A percentile compares a stretch with the other conserved stretches of the same genome.
Evolutionary conservation across 2,113 vertebrate genomes (phyloP).

Genomic region (Chaenogobius annularis): DNA sequence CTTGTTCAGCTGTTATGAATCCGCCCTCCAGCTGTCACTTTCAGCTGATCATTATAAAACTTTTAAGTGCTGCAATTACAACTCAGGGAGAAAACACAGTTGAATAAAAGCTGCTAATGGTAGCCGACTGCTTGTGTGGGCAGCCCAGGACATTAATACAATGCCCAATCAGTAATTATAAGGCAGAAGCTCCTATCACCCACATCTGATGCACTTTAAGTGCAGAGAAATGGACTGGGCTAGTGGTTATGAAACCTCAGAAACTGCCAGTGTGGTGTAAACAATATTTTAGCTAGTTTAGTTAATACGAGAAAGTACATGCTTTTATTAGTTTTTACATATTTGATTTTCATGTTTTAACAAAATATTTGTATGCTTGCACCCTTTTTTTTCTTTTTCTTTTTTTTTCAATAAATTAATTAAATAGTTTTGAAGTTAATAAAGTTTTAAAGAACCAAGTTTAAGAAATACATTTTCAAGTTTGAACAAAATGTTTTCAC

Average conservation of each 20-base stretch:
- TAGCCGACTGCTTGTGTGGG: background rate
- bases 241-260: too few species aligned
- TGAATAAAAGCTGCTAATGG: conserved; percentile 3
- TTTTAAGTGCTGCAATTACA: conserved; percentile 5
- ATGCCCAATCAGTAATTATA: conserved; percentile 13
- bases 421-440: too few species aligned
- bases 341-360: too few species aligned
- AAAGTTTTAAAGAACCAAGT: too few species aligned
- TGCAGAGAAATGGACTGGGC: background rate
- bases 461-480: too few species aligned
- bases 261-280: background rate
- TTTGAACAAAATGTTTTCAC: too few species aligned
- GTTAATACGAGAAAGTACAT: too few species aligned
- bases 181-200: background rate
- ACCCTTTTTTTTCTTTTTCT: too few species aligned
- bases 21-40: background rate
- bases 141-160: background rate
- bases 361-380: too few species aligned
- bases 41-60: background rate
- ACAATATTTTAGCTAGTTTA: background rate
- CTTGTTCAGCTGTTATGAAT: background rate
- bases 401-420: too few species aligned
- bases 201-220: background rate
- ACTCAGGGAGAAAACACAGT: background rate
- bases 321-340: too few species aligned